A percentile compares a stretch with the other conserved stretches of the same genome.
phyloP scores from a whole-genome alignment of 23 tunicate genomes.

The Ciona savignyi region DNA sequence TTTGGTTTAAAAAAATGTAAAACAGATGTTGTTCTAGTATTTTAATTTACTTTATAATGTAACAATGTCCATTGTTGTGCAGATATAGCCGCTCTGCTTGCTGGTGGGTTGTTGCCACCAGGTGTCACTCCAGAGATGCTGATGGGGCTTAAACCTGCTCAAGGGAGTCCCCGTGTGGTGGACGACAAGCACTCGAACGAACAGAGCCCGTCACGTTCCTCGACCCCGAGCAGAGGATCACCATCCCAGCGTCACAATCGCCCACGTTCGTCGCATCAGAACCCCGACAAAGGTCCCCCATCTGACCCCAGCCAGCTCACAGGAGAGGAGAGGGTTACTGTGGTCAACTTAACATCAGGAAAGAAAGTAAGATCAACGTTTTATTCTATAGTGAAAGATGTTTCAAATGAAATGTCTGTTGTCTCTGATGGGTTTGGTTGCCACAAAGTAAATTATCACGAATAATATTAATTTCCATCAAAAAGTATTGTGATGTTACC shows the following conservation, averaged over 20 bases:
- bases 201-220: constrained; percentile 38
- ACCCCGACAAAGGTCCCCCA: constrained; percentile 26
- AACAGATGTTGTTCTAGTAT: too few relatives aligned
- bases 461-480: too few relatives aligned
- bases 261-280: constrained; percentile 6
- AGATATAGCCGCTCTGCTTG: constrained; percentile 39
- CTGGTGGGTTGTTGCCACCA: constrained; percentile 48
- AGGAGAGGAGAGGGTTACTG: constrained; percentile 69
- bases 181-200: constrained; percentile 22
- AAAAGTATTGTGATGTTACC: too few relatives aligned
- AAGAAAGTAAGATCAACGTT: constrained; percentile 57
- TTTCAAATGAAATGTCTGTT: too few relatives aligned
- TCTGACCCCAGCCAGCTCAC: constrained; percentile 33
- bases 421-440: too few relatives aligned
- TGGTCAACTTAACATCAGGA: constrained; percentile 48
- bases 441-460: too few relatives aligned
- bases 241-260: constrained; percentile 22
- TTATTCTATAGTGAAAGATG: too few relatives aligned
- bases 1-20: too few relatives aligned
- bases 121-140: constrained; percentile 48
- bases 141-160: constrained; percentile 22
- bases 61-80: not conserved
- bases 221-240: constrained; percentile 46
- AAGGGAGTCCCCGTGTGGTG: not conserved
- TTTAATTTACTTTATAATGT: not conserved